Evolutionary conservation across 2,888 invertebrate genomes (phyloP), one percentile per base, ranked within the genome.

Genomic region (Autographa gamma): DNA sequence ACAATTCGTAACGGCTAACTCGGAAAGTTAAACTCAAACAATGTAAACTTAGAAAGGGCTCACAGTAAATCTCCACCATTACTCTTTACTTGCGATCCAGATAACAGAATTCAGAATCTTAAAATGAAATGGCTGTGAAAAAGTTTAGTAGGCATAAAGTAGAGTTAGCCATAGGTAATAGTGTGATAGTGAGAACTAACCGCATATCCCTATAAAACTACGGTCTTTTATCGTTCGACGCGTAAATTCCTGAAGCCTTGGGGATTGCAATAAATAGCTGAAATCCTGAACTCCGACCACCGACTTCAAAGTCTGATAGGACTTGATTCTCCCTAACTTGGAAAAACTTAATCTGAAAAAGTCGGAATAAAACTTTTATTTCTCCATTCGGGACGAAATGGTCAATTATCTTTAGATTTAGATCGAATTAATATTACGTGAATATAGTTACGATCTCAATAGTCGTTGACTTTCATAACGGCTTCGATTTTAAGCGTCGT

Each of bases 241-340:
- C 93, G 93, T 94, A 94, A 94, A 95, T 93, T 93, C 89, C 81
- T 85, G 86, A 88, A 92, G 93, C 92, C 90, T 87, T 82, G 74
- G 91, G 93, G 94, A 93, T 92, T 85, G 94, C 92, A 93, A 95
- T 95, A 95, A 95, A 95, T 95, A 94, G 92, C 90, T 90, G 90
- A 93, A 95, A 95, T 94, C 93, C 90, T 91, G 91, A 93, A 93
- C 90, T 95, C 92, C 88, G 91, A 89, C 91, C 91, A 90, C 92
- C 89, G 93, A 91, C 91, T 89, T 83, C 82, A 91, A 88, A 87
- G 86, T 85, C 89, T 87, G 93, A 93, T 94, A 93, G 89, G 91
- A 91, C 90, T 93, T 88, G 88, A 73, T 60, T 73, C 67, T 66
- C 71, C 76, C 77, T 76, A 69, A 74, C 73, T 79, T 79, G 32